A percentile compares a stretch with the other conserved stretches of the same genome.
Conservation (phyloP, 2,797 vertebrate species). For the Galago senegalensis region DNA sequence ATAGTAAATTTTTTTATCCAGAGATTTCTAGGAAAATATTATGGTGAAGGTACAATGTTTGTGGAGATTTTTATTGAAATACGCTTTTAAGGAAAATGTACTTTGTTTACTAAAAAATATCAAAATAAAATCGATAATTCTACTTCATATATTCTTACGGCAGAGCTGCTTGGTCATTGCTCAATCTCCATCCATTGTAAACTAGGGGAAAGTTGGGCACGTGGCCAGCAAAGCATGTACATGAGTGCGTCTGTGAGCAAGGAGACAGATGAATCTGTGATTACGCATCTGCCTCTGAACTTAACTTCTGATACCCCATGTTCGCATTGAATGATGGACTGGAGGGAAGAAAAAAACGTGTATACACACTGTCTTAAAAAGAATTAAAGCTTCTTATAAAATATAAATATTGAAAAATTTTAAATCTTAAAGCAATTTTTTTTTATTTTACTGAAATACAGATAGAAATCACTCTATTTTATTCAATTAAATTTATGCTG, state of each 20-base stretch:
- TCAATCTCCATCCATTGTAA: background rate
- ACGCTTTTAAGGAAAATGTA: slow-evolving; percentile 10
- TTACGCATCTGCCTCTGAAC: background rate
- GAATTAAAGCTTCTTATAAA: background rate
- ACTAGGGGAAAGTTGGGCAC: background rate
- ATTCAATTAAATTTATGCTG: slow-evolving; percentile 49
- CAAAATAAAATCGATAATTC: background rate
- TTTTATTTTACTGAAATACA: slow-evolving; percentile 30
- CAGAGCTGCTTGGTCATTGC: background rate
- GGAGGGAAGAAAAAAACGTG: background rate
- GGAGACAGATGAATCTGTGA: background rate
- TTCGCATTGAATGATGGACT: background rate
- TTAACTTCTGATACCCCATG: background rate
- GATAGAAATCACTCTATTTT: slow-evolving; percentile 39
- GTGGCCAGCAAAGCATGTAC: background rate
- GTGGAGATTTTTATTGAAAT: slow-evolving; percentile 12
- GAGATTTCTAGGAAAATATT: slow-evolving; percentile 19
- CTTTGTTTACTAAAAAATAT: background rate
- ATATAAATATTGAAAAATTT: background rate
- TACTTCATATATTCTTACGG: background rate
- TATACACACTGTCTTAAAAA: background rate
- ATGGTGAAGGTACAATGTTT: background rate
- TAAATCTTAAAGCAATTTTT: slow-evolving; percentile 22
- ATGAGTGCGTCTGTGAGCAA: background rate
- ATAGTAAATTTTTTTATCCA: background rate